Evolutionary conservation across 2,113 vertebrate genomes (phyloP).

Genomic region (Tyrannus savana): DNA sequence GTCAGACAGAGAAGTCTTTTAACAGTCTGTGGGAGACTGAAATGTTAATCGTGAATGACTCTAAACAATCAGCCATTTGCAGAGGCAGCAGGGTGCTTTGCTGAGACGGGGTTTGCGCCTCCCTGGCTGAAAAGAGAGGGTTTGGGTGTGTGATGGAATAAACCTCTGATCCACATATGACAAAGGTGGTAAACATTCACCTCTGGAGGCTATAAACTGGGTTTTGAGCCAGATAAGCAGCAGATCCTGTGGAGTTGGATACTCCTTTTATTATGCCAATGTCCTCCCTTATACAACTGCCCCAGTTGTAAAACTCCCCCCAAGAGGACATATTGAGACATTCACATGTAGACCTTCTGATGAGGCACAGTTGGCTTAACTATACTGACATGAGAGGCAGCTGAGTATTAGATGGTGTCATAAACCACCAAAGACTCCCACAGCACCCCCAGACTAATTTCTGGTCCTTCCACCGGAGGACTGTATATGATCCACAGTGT

Average conservation of each 20-base stretch:
- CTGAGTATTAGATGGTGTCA: fast-evolving
- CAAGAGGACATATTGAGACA: neutral
- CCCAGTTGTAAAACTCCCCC: neutral
- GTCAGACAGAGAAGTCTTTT: fast-evolving
- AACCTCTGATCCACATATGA: neutral
- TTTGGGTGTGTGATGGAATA: neutral
- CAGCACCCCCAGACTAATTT: neutral
- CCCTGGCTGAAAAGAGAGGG: neutral
- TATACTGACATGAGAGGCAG: neutral
- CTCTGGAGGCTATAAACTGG: neutral
- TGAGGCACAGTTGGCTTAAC: neutral
- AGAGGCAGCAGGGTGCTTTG: neutral
- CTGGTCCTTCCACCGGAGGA: neutral
- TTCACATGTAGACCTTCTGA: neutral
- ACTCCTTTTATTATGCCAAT: neutral
- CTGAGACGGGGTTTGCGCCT: no score
- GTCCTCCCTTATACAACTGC: no score
- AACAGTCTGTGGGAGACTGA: neutral
- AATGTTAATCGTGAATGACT: neutral
- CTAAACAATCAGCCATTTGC: neutral
- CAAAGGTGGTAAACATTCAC: fast-evolving
- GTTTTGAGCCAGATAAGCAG: neutral
- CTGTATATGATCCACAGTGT: no score
- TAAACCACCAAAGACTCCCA: neutral
- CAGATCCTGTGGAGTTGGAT: neutral